Evolutionary conservation across 1,140 invertebrate genomes (phyloP), one percentile per base, ranked within the genome.

Genomic region (Atta cephalotes): DNA sequence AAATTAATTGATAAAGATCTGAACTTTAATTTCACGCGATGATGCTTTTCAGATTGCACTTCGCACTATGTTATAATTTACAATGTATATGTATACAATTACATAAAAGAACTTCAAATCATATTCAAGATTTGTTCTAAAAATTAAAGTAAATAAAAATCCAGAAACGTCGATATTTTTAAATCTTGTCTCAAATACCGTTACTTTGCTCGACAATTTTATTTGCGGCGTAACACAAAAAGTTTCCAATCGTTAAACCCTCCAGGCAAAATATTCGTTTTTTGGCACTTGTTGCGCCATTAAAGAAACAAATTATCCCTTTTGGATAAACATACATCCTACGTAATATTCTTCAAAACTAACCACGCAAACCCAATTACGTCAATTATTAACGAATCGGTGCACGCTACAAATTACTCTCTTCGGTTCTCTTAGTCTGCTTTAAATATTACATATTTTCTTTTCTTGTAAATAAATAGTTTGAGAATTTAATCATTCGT

Each of bases 21-120:
- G 49, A 28, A 28, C 14, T 53, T 53, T 72, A 72, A 72, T 72
- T 72, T 72, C 70, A 72, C 70, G 25, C 45, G 70, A 51, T 53
- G 16, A 16, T 14, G 49, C 45, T 49, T 21, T 45, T 68, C 18
- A 39, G n/a, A 45, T 68, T 68, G 7, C 25, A 14, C 25, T 12
- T 72, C 9, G 2, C 49, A 10, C 45, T 53, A 3, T n/a, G 16
- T 53, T n/a, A 25, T 53, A 53, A 45, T 72, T 72, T 71, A 21
- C 39, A 10, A 51, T 18, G 21, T 18, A 0, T 35, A 14, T 49
- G 35, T 39, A 56, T 56, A n/a, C 10, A n/a, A 39, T 68, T 45
- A 39, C 35, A 45, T 21, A 14, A 21, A 25, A 25, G n/a, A 45
- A 21, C 0, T 68, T 45, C 10, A 66, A 2, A 35, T 35, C 14